Evolutionary conservation across 2,888 invertebrate genomes (phyloP), one percentile per base, ranked within the genome.

Genomic region (Aleiodes leptofemur): DNA sequence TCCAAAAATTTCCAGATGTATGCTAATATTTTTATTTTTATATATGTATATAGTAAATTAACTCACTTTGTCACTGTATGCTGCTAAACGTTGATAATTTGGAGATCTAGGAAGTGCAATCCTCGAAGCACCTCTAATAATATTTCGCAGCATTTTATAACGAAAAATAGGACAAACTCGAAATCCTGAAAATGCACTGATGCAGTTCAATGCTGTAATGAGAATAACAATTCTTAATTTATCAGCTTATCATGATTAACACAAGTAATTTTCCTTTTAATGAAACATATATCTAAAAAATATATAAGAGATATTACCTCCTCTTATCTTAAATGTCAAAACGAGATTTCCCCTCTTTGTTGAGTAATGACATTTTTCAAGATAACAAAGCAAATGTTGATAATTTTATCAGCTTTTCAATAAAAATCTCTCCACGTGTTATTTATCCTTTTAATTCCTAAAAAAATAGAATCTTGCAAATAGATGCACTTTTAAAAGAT

Each of bases 21-120:
- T 23, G 23, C 23, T 23, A 23, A 23, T 23, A n/a, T n/a, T n/a
- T 2, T 23, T 23, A 23, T 23, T 23, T 23, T 23, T 23, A 1
- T 2, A 23, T 23, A 23, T 23, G 1, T 23, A 23, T 23, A 23
- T 2, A 23, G 11, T 43, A 1, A 64, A 16, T 38, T 59, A 51
- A 53, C 31, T 56, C 56, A 74, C 74, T 56, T 43, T 66, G n/a
- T 70, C 43, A 14, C 48, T 34, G 31, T 64, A 51, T 13, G 23
- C 31, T 64, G 48, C 31, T 31, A 70, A 70, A 74, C 4, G 31
- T 34, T 55, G 55, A 55, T 31, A 71, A 51, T 14, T 51, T n/a
- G 34, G n/a, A 11, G 50, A 31, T 31, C 64, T 14, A 8, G 64
- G 64, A 5, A 48, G 1, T 16, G 23, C 16, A 43, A 38, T n/a